phyloP scores from a whole-genome alignment of 1,140 invertebrate genomes.

The Megalonaias nervosa region DNA sequence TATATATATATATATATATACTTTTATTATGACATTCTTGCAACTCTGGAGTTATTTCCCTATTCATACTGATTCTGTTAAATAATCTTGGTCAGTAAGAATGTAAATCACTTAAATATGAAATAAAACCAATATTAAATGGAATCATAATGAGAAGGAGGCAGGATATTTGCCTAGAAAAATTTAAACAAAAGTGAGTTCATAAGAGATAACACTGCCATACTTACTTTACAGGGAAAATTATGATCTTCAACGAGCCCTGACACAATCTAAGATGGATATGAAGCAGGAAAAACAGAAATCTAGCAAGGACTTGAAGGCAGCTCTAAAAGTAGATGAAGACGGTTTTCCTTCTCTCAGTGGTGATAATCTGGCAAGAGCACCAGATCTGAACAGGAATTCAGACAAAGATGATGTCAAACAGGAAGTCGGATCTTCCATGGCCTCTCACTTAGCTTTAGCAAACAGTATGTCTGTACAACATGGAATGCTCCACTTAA shows the following conservation, averaged over 20 bases:
- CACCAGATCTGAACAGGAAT: no score
- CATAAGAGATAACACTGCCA: neutral
- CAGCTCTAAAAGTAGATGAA: conserved; percentile 27
- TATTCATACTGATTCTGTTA: no score
- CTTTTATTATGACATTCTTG: no score
- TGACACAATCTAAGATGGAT: conserved; percentile 51
- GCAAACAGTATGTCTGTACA: conserved; percentile 50
- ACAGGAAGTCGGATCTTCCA: conserved; percentile 25
- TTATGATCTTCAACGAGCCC: conserved; percentile 48
- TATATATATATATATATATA: no score
- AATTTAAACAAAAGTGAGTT: no score
- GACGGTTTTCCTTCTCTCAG: conserved; percentile 43
- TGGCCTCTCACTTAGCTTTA: conserved; percentile 49
- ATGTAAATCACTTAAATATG: no score
- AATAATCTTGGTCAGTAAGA: no score
- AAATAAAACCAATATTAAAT: no score
- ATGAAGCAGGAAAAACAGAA: conserved; percentile 39
- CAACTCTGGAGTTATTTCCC: no score
- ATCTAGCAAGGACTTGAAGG: conserved; percentile 26
- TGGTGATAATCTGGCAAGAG: neutral
- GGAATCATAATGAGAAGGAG: no score
- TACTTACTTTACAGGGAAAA: conserved; percentile 41
- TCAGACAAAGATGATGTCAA: neutral
- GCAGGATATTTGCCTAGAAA: no score
- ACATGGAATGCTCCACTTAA: conserved; percentile 40